A percentile compares a stretch with the other conserved stretches of the same genome.
Evolutionary conservation across 1,140 invertebrate genomes (phyloP).

Genomic region (Metaphire vulgaris): DNA sequence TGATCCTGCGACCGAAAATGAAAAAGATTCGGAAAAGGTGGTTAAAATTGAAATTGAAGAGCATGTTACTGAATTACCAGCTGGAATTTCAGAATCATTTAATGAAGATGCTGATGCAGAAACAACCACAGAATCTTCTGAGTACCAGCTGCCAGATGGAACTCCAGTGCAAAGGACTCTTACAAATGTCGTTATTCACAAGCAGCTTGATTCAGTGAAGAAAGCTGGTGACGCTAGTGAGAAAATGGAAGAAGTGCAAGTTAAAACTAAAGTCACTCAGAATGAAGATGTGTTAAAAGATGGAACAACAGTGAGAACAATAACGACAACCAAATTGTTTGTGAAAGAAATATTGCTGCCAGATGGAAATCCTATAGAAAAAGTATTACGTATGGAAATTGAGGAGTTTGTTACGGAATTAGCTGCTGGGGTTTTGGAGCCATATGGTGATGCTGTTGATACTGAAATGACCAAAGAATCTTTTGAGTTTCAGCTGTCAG

Average conservation of each 20-base stretch:
- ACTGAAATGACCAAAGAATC: not conserved
- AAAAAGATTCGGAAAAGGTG: constrained; percentile 1
- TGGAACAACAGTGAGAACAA: not conserved
- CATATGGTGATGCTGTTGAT: not conserved
- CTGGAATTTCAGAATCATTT: constrained; percentile 10
- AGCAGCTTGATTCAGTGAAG: not conserved
- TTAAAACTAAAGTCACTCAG: not conserved
- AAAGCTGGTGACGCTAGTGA: not conserved
- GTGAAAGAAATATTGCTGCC: constrained; percentile 40
- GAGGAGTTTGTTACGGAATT: not conserved
- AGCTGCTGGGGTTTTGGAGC: not conserved
- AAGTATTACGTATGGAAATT: not conserved
- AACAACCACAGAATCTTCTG: not conserved
- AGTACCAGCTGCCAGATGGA: not conserved
- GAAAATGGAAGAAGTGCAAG: not conserved
- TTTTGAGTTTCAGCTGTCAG: not conserved
- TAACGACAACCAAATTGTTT: constrained; percentile 32
- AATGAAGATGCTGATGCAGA: not conserved
- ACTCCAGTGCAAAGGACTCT: not conserved
- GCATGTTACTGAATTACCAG: constrained; percentile 14
- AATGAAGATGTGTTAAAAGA: not conserved
- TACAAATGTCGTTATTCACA: not conserved
- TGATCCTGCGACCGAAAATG: too few relatives aligned
- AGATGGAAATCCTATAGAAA: constrained; percentile 25
- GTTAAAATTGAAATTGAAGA: constrained; percentile 19